Evolutionary conservation across 1,140 invertebrate genomes (phyloP), one percentile per base, ranked within the genome.

Genomic region (Meloidogyne hapla): DNA sequence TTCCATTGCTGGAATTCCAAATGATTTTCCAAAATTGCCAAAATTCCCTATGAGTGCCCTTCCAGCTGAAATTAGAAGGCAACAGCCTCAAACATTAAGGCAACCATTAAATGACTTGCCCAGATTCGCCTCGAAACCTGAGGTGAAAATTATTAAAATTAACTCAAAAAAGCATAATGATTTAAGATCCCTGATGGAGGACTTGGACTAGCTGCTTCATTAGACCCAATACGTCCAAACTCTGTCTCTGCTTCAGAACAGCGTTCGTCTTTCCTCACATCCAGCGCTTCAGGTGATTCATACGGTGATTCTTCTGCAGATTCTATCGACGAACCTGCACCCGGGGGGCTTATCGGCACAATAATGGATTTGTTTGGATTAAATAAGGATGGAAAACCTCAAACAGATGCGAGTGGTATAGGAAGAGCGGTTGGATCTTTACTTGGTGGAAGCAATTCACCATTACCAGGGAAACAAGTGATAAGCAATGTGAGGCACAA

Each of bases 331-430:
- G 48, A 56, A 10, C 69, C 76, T 12, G 81, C 80, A 40, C 77
- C 81, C 62, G 85, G 85, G n/a, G 85, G 85, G n/a, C 72, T 86
- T 25, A 87, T 86, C 26, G 86, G 86, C 21, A 86, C 86, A 25
- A 77, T 86, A 40, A 69, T 86, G 45, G 87, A 87, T 45, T 42
- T 87, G 28, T 80, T 86, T 56, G 83, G 82, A 25, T 65, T 86
- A 21, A 77, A 76, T 72, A 86, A 79, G 42, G 81, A 86, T 13
- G 73, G 77, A n/a, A 63, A 67, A 61, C 80, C 77, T 5, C 73
- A 80, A 5, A 26, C 81, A n/a, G 85, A 85, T 70, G 64, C 70
- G 18, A 70, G 71, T 38, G 78, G 77, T n/a, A 80, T 86, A 25
- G 83, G 79, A 26, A 79, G 81, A 25, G 81, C 84, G 12, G 75